A percentile compares a stretch with the other conserved stretches of the same genome.
phyloP scores from a whole-genome alignment of 2,113 vertebrate species.

The Sitta europaea region DNA sequence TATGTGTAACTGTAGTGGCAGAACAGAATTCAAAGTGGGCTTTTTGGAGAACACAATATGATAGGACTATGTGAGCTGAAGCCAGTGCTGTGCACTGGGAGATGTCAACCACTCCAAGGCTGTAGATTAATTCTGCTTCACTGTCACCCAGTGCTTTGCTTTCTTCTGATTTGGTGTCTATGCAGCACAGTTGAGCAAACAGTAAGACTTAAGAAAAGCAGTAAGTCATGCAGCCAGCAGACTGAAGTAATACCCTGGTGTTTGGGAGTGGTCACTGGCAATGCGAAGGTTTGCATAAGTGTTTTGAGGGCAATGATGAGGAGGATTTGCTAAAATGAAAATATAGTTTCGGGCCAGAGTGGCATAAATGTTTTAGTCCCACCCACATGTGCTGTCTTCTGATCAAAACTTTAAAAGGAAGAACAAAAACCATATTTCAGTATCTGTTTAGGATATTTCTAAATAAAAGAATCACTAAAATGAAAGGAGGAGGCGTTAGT shows the following conservation, averaged over 20 bases:
- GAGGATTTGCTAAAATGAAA: background rate
- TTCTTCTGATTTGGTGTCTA: background rate
- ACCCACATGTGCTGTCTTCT: background rate
- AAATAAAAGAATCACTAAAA: background rate
- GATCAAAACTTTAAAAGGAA: background rate
- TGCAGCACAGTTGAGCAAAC: background rate
- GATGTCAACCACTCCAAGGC: background rate
- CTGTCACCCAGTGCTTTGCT: background rate
- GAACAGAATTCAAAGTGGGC: accelerated
- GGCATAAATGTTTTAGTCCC: background rate
- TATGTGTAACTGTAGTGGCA: background rate
- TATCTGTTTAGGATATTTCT: background rate
- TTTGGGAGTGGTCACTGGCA: background rate
- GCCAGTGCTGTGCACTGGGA: background rate
- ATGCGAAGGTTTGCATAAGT: background rate
- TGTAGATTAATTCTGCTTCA: background rate
- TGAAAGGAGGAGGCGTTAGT: background rate
- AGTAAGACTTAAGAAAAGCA: background rate
- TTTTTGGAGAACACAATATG: background rate
- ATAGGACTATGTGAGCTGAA: background rate
- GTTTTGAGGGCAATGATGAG: background rate
- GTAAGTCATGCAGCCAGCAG: background rate
- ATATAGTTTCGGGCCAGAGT: background rate
- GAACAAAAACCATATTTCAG: background rate
- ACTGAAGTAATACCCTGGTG: background rate